Conservation (phyloP, 2,888 invertebrate species). For the Eretmocerus hayati region DNA sequence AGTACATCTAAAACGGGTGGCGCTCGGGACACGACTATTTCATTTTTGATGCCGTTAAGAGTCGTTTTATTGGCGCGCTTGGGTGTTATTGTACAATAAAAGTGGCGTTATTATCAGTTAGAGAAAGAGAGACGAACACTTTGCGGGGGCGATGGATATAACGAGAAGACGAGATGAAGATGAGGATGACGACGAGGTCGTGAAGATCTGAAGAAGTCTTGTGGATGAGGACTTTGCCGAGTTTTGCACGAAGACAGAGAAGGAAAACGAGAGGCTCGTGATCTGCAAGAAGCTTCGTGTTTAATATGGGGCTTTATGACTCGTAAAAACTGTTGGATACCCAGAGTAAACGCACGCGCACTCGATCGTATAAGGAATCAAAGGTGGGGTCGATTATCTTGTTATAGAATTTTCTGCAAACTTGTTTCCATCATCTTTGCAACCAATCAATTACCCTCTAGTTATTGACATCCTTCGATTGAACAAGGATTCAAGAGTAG, state of each 20-base stretch:
- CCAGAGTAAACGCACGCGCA: too few relatives aligned
- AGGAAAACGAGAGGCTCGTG: slow-evolving; percentile 38
- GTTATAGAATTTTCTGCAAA: too few relatives aligned
- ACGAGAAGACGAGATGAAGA: slow-evolving; percentile 11
- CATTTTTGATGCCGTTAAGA: slow-evolving; percentile 44
- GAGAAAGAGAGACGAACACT: slow-evolving; percentile 8
- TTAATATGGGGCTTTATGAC: slow-evolving; percentile 40
- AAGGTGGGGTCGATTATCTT: too few relatives aligned
- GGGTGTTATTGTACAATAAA: slow-evolving; percentile 48
- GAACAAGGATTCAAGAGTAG: too few relatives aligned
- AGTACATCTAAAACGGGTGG: slow-evolving; percentile 7
- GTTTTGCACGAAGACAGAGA: too few relatives aligned
- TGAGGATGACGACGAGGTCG: background rate
- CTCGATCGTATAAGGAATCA: too few relatives aligned
- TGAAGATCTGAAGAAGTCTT: slow-evolving; percentile 31
- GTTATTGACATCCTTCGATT: too few relatives aligned
- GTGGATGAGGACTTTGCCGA: too few relatives aligned
- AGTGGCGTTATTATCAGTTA: slow-evolving; percentile 47
- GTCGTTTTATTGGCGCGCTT: slow-evolving; percentile 44
- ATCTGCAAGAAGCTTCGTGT: slow-evolving; percentile 33
- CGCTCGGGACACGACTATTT: slow-evolving; percentile 34
- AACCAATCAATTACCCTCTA: too few relatives aligned
- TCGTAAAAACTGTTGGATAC: slow-evolving; percentile 46
- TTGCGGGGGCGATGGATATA: slow-evolving; percentile 22
- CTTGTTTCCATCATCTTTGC: too few relatives aligned